Base-by-base conservation (phyloP, 2,797 vertebrate species). In the Sebastes taczanowskii region DNA sequence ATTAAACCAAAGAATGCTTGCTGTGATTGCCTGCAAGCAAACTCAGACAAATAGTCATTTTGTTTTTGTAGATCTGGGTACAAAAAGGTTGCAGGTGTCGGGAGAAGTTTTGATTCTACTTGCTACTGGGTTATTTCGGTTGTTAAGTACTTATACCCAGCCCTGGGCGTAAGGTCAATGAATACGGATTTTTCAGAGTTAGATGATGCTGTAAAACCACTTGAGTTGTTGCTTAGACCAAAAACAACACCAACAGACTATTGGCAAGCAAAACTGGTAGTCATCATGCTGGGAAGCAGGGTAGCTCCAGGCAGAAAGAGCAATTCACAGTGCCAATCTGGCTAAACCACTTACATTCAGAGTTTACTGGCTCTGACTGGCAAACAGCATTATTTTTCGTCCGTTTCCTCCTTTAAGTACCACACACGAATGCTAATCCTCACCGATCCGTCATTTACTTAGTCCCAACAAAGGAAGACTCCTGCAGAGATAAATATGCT, bases 401-500 rank as follows among this genome's bases (percentile, higher is more conserved):
- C 34, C 16, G 14, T n/a, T 25, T 46, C 52, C 38, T 53, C 27
- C 56, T 53, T 59, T 20, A 66, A 52, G 25, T 6, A 66, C 29
- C 20, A 14, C 46, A 56, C 13, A 4, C 6, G 2, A 10, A 13
- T 2, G 2, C 62, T 67, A 59, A 74, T 77, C 30, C 61, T n/a
- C 49, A 25, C 34, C 11, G 20, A 60, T 71, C 22, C 55, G 27
- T 77, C 61, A 58, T 55, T 72, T 29, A 81, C 59, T 80, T 29
- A 25, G 27, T 63, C 61, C 49, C 42, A 64, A 65, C 60, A 71
- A 73, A 76, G 14, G 22, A 79, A 35, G 29, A 38, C 14, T 56
- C 29, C 52, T 53, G 58, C 32, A 35, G 86, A 20, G 61, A 20
- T 63, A 55, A 73, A 82, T 73, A 29, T n/a, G 27, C 42, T 29